Evolutionary conservation across 2,113 vertebrate genomes (phyloP), one percentile per base, ranked within the genome.

Genomic region (Emberiza fucata): DNA sequence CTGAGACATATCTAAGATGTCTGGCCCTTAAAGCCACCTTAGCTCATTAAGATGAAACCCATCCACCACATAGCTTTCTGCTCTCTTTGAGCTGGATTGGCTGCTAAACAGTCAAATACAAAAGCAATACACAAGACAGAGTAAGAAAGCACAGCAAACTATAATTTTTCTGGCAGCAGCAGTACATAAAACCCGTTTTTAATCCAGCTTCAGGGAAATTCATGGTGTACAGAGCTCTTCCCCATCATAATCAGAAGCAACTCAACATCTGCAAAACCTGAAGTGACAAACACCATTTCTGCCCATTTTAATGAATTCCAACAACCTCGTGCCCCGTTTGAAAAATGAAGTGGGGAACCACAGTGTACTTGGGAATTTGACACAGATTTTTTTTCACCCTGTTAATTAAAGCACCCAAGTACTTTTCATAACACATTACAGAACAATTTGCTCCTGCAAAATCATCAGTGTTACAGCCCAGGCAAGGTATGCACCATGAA

Each of bases 261-360:
- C 45, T 16, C 63, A 29, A 35, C 27, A 8, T 35, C 57, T 72
- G 31, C 28, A 90, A 77, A 63, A 59, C 20, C 4, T 40, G 8
- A 63, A 61, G 40, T 19, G 22, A 82, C n/a, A 72, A 95, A 75
- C 31, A 56, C 6, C 9, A 40, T 40, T 45, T 69, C 42, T 40
- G 45, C 33, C 59, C 35, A 35, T 60, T 51, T 48, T 24, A 68
- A 70, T 20, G 22, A 60, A 71, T 14, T 44, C 8, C 33, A 85
- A 21, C 10, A 56, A 15, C 21, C 45, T 59, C 5, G 4, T 0
- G 1, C 5, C 2, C 15, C 31, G 6, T 23, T 8, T 37, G 63
- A 50, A 82, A 82, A 73, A 77, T 31, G 5, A 82, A 70, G 29
- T 4, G 12, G 33, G 23, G 19, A 85, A 79, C 6, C 7, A 11